Evolutionary conservation across 1,140 invertebrate genomes (phyloP), one percentile per base, ranked within the genome.

Genomic region (Nasonia giraulti): DNA sequence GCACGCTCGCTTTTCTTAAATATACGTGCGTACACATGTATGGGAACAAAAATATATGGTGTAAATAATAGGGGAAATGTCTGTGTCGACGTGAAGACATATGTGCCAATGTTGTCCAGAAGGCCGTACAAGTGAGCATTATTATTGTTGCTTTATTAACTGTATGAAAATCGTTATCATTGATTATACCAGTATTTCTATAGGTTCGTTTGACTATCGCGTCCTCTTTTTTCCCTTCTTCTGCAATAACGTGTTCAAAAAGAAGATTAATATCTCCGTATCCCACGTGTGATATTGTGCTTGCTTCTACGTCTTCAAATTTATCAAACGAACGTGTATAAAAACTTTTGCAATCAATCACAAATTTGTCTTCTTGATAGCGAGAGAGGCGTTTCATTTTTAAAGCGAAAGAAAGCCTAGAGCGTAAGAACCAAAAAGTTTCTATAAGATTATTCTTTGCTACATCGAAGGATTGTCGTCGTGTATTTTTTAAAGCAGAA

Each of bases 111-210:
- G 50, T 75, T 71, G 31, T 66, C 8, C n/a, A 37, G 69, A 69
- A 69, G 82, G 68, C 68, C 40, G 76, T 84, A 73, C 27, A 73
- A 78, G 82, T 79, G 76, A 84, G 82, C 82, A 78, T 79, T 79
- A 62, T 73, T 74, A 73, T 55, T 79, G 23, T 84, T 27, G 55
- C 47, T 66, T 66, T 66, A 44, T 83, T 33, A 71, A 71, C 27
- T 68, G 62, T 83, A 68, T 37, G 44, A 44, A 82, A 62, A 62
- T 62, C 47, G 44, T 55, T 75, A 50, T 50, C 47, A 50, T 50
- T 82, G 62, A 82, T 82, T 75, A 62, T 62, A 82, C 17, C 69
- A 12, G 47, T 75, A 66, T 82, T 74, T 82, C 55, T 55, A 80
- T 82, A 74, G n/a, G 71, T 68, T 82, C 31, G 31, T 82, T 75